These are phyloP conservation scores for Phyllotis vaccarum DNA, from an alignment of 2,797 vertebrate species.

Conservation along the genomic window DNA sequence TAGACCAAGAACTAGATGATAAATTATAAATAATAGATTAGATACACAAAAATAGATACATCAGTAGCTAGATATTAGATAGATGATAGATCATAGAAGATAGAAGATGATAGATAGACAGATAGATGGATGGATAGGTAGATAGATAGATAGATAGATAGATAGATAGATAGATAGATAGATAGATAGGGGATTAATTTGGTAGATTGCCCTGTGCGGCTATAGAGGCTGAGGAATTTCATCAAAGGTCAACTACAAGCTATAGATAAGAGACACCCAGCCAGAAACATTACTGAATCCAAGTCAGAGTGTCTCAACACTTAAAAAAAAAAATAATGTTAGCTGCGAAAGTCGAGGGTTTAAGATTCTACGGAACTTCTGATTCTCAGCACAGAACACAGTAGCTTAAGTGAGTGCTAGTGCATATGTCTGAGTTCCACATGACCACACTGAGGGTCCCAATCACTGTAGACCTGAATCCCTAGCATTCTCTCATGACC, in stretches of 20 bases:
- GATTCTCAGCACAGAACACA: neutral
- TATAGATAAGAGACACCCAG: neutral
- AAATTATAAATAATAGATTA: neutral
- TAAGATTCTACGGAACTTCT: neutral
- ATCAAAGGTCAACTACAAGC: neutral
- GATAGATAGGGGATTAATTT: neutral
- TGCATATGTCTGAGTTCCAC: neutral
- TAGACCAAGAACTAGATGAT: neutral
- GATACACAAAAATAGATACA: neutral
- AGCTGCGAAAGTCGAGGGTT: neutral
- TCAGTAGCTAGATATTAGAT: neutral
- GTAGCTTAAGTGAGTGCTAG: neutral
- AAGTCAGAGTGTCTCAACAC: neutral
- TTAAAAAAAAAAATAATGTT: neutral
- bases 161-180: neutral
- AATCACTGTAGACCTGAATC: neutral
- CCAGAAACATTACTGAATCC: neutral
- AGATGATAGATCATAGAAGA: neutral
- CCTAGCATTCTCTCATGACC: neutral
- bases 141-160: neutral
- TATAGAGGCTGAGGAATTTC: neutral
- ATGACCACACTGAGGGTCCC: neutral
- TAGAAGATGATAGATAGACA: no score
- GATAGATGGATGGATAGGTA: no score
- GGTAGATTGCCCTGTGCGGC: neutral